Base-by-base conservation (phyloP, 2,113 vertebrate species). In the Erinaceus europaeus region DNA sequence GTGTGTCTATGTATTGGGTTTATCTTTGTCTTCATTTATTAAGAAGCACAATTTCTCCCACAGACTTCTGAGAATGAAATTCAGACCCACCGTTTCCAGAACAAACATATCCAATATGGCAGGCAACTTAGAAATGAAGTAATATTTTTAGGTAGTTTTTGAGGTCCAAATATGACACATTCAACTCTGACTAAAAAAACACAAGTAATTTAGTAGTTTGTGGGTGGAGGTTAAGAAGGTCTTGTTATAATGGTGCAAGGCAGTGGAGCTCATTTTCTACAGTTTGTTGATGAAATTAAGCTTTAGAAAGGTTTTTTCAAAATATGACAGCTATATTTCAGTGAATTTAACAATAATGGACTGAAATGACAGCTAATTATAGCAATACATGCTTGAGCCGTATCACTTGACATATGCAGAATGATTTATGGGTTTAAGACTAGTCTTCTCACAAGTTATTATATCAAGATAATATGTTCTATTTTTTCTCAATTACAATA, bases 351-450 rank as follows among this genome's bases (percentile, higher is more conserved):
- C 65, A 89, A 53, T 29, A 92, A 87, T 91, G 75, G 52, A 82
- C 71, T n/a, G 75, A 82, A 88, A 71, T 92, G 92, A 94, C 83
- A 88, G 92, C 65, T 91, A 82, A 91, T 91, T 88, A 92, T 48
- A 88, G 64, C 68, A 90, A 91, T 75, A 64, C 77, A 92, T 85
- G 61, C 69, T 44, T 74, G 55, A 85, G 34, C 46, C 25, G 42
- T 36, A 88, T 36, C 23, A 29, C 9, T 29, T 81, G 73, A 87
- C 36, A 46, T 53, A 21, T 3, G 29, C 55, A 48, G 69, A 69
- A 85, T 83, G 90, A 93, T 78, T 84, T 82, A 72, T 75, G 73
- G 38, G 38, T 20, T 9, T 44, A 71, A 73, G 38, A 75, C 38
- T 32, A 57, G 40, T 21, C 21, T 72, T 84, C 79, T 65, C 9